A percentile compares a stretch with the other conserved stretches of the same genome.
phyloP scores from a whole-genome alignment of 2,797 vertebrate genomes.

The Hydrolagus colliei region DNA sequence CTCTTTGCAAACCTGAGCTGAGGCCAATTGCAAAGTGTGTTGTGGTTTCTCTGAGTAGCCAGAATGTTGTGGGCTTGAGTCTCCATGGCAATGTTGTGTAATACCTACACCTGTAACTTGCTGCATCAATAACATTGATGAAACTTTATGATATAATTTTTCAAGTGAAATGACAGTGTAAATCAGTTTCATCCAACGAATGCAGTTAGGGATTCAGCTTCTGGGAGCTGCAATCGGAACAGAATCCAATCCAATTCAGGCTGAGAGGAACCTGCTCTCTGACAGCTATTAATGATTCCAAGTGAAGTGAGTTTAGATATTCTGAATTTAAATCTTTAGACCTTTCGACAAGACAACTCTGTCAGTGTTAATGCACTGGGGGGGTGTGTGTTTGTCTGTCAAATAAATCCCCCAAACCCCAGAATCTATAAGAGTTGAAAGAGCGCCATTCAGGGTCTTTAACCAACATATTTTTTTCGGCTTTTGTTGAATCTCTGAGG shows the following conservation, averaged over 20 bases:
- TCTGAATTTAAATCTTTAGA: slow-evolving; percentile 23
- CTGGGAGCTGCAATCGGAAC: background rate
- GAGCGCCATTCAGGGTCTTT: background rate
- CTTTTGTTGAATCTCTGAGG: background rate
- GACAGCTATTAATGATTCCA: slow-evolving; percentile 8
- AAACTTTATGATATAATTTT: background rate
- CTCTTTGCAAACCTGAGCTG: no score
- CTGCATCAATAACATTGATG: background rate
- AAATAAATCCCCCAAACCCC: slow-evolving; percentile 11
- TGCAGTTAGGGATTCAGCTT: slow-evolving; percentile 1
- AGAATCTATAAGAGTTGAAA: background rate
- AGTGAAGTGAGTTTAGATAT: slow-evolving; percentile 22
- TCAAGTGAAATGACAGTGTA: background rate
- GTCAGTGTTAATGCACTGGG: slow-evolving; percentile 7
- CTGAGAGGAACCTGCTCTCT: background rate
- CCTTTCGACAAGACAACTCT: slow-evolving; percentile 11
- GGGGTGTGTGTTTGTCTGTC: background rate
- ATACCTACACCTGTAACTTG: background rate
- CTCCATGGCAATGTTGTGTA: no score
- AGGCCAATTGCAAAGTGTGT: no score
- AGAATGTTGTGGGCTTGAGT: no score
- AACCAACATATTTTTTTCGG: background rate
- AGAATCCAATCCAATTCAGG: slow-evolving; percentile 1
- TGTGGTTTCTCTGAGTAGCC: no score
- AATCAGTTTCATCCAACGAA: background rate